phyloP scores from a whole-genome alignment of 2,888 invertebrate species.

The Drosophila multiciliata region DNA sequence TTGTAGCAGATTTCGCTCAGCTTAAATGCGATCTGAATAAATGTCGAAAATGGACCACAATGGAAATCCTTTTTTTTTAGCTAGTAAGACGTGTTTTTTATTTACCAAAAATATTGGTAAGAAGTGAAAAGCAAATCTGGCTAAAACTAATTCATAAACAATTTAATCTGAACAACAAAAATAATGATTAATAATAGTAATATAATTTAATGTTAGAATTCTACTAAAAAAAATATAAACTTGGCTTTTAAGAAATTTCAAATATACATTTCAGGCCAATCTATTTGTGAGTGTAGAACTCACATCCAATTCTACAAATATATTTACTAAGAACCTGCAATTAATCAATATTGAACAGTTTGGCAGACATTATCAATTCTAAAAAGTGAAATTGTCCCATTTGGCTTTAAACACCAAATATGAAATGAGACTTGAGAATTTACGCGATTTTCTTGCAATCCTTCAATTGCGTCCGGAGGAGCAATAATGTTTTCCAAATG shows the following conservation, averaged over 20 bases:
- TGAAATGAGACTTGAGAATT: background rate
- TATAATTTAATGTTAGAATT: background rate
- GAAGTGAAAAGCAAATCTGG: background rate
- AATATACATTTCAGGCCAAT: background rate
- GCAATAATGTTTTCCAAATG: background rate
- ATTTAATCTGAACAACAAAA: background rate
- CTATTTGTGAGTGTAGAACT: background rate
- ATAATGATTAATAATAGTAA: background rate
- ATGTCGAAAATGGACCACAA: background rate
- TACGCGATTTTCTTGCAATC: background rate
- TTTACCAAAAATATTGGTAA: background rate
- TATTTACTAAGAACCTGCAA: background rate
- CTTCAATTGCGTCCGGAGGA: background rate
- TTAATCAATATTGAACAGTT: background rate
- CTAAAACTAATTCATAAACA: background rate
- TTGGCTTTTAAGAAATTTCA: no score
- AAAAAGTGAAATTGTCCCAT: background rate
- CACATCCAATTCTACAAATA: background rate
- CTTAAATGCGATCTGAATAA: background rate
- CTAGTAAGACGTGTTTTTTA: background rate
- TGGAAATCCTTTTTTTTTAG: background rate
- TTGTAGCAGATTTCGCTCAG: background rate
- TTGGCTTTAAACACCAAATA: background rate
- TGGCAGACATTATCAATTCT: background rate
- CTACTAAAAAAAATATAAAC: no score